A percentile compares a stretch with the other conserved stretches of the same genome.
phyloP scores from a whole-genome alignment of 2,888 invertebrate species.

The Loripinus fragilis region DNA sequence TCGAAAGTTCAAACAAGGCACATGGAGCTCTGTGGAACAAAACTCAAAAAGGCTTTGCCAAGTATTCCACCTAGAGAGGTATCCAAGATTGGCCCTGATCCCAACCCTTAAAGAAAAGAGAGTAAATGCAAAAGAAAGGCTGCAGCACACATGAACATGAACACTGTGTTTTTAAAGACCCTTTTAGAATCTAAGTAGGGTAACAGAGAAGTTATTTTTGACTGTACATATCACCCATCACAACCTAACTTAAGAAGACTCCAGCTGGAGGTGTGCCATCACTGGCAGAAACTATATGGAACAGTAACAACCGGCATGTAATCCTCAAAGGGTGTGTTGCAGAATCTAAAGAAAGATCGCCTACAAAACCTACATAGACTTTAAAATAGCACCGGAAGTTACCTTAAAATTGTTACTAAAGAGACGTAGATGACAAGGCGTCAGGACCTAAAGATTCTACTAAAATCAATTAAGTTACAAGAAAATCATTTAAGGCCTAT shows the following conservation, averaged over 20 bases:
- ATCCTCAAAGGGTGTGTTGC: no score
- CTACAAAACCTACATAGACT: no score
- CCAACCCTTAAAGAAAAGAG: constrained; percentile 1
- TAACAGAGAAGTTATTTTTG: background rate
- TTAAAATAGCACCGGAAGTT: no score
- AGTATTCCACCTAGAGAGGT: background rate
- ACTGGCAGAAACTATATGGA: background rate
- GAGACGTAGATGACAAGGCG: no score
- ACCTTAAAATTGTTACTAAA: no score
- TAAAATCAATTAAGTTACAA: no score
- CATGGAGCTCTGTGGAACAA: background rate
- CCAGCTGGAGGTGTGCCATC: background rate
- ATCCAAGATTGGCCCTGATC: background rate
- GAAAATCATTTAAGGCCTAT: no score
- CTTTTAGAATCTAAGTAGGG: background rate
- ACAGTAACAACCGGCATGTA: no score
- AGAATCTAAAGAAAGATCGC: no score
- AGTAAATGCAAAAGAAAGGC: background rate
- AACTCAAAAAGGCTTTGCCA: background rate
- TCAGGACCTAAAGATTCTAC: no score
- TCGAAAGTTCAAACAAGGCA: background rate
- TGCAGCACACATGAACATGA: background rate
- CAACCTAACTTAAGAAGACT: background rate
- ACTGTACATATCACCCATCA: background rate
- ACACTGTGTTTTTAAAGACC: background rate